phyloP scores from a whole-genome alignment of 2,113 vertebrate genomes.

The Tenebrosternarchus preto region DNA sequence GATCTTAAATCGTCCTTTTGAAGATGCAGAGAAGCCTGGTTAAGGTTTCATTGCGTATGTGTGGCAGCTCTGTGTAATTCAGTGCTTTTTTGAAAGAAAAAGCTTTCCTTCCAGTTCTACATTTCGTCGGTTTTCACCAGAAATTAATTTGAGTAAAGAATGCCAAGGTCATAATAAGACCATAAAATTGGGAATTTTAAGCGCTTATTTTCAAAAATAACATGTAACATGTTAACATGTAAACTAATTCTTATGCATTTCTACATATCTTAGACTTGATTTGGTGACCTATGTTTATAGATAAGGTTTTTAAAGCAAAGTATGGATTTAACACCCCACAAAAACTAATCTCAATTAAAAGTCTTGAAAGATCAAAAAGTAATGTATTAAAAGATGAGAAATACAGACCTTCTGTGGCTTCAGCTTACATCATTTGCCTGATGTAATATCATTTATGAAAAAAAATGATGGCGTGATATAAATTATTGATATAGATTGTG shows the following conservation, averaged over 20 bases:
- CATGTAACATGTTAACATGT: neutral
- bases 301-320: too few species aligned
- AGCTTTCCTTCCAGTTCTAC: neutral
- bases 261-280: too few species aligned
- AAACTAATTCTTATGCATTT: neutral
- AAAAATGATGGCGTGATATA: too few species aligned
- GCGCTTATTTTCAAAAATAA: neutral
- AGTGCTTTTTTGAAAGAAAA: neutral
- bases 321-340: too few species aligned
- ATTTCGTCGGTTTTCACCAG: neutral
- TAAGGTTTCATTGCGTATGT: neutral
- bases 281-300: too few species aligned
- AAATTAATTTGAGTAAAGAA: too few species aligned
- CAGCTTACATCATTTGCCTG: neutral
- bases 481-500: too few species aligned
- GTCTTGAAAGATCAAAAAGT: neutral
- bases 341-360: too few species aligned
- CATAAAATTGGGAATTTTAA: neutral
- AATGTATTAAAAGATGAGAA: neutral
- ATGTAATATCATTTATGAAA: neutral
- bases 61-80: neutral
- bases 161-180: too few species aligned
- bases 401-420: neutral
- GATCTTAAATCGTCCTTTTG: neutral
- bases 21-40: neutral